Evolutionary conservation across 1,140 invertebrate genomes (phyloP), one percentile per base, ranked within the genome.

Genomic region (Eufriesea mexicana): DNA sequence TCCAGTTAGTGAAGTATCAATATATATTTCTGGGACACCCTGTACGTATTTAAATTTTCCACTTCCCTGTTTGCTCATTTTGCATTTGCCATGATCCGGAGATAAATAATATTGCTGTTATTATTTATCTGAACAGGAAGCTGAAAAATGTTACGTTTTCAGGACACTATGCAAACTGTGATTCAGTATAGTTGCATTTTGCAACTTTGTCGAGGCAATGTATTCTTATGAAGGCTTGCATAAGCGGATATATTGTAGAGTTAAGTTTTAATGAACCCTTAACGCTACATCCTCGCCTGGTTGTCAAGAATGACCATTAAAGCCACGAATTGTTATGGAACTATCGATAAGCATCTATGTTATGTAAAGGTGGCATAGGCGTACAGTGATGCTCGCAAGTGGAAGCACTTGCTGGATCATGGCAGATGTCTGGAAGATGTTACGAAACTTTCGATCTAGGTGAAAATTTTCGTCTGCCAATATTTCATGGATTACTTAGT

Each of bases 271-370:
- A 75, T 4, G 45, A 62, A 61, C 42, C 72, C 55, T 74, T 61
- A 61, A 20, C 55, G 57, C 5, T 23, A 35, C 73, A 49, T 49
- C 42, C 16, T 20, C 57, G 23, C 5, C n/a, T 49, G 73, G 4
- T 28, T 62, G 7, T 75, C 55, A 2, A 4, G 14, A 35, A 25
- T 49, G 55, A 25, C 45, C 57, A n/a, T 61, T 28, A 61, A 47
- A 75, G 55, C 45, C 45, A 28, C n/a, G 25, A 71, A 71, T n/a
- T 0, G 55, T 62, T 75, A 49, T 47, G 25, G 42, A 75, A 75
- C 23, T 57, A 49, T 47, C 0, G 55, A 49, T 20, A 75, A 25
- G 10, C 8, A 61, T 18, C 45, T 18, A 5, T 5, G 51, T 55
- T 71, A 55, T 16, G 47, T 54, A 71, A 55, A 54, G 16, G 25